These are phyloP conservation scores for Hirudinaria manillensis DNA, from an alignment of 2,888 invertebrate genomes.

Conservation along the genomic window DNA sequence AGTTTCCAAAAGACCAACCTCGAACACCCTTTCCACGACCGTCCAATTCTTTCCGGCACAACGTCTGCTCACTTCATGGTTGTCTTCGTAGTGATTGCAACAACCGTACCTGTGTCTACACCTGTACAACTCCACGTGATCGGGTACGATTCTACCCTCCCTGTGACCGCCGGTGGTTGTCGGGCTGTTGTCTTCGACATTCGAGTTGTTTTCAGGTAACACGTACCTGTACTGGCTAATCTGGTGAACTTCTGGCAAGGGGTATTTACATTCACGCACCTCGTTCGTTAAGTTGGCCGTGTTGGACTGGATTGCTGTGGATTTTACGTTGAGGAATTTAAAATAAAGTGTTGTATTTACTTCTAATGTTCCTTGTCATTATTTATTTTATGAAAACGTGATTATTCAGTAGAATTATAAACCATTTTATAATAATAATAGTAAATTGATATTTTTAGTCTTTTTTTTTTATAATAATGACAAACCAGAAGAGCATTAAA, in stretches of 20 bases:
- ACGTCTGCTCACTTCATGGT: neutral
- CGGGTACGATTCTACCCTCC: neutral
- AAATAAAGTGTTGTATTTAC: too few relatives aligned
- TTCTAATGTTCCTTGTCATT: too few relatives aligned
- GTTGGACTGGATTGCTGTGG: too few relatives aligned
- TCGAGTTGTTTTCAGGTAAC: too few relatives aligned
- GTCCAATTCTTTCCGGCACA: neutral
- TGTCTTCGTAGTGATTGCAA: neutral
- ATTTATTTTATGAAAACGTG: too few relatives aligned
- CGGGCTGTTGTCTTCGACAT: too few relatives aligned
- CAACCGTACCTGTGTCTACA: conserved; percentile 4
- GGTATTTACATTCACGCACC: neutral
- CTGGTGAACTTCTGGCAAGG: neutral
- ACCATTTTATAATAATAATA: too few relatives aligned
- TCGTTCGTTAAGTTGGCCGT: neutral
- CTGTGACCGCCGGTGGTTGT: neutral
- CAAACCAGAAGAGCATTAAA: too few relatives aligned
- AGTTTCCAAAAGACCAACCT: neutral
- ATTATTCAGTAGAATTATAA: too few relatives aligned
- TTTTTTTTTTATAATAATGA: too few relatives aligned
- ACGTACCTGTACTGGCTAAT: neutral
- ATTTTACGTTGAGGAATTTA: too few relatives aligned
- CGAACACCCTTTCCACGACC: neutral
- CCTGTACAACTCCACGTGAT: neutral
- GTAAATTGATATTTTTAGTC: too few relatives aligned